Conservation (phyloP, 2,113 vertebrate genomes). For the Indicator maculatus region DNA sequence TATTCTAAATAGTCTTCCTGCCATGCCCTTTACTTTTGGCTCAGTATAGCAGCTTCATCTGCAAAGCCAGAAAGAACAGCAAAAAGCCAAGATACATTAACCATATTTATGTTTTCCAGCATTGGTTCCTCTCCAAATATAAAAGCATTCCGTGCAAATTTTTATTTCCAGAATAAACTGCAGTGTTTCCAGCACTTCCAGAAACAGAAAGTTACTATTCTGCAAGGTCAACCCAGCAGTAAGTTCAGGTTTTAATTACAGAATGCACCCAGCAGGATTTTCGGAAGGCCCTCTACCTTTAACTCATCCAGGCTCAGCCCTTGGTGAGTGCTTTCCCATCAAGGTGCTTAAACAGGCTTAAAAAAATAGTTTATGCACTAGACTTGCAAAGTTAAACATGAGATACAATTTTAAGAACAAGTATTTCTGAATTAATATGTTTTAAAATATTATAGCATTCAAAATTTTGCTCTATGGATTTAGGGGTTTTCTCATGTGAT, state of each 20-base stretch:
- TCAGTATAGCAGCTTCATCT: not conserved
- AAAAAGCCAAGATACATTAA: not conserved
- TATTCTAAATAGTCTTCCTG: not conserved
- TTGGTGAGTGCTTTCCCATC: not conserved
- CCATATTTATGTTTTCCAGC: slow-evolving; percentile 31
- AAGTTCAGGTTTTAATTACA: not conserved
- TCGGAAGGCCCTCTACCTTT: not conserved
- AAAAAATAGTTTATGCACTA: not conserved
- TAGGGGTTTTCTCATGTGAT: not conserved
- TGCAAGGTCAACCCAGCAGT: not conserved
- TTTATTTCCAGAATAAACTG: slow-evolving; percentile 11
- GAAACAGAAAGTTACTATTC: not conserved
- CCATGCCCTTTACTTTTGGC: not conserved
- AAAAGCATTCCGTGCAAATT: not conserved
- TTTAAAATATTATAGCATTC: not conserved
- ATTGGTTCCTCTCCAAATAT: not conserved
- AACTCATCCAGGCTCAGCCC: not conserved
- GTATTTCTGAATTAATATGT: not conserved
- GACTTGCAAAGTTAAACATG: not conserved
- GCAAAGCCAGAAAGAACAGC: not conserved
- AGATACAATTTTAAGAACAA: not conserved
- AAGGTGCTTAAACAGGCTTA: not conserved
- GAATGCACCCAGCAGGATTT: not conserved
- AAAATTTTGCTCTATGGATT: not conserved
- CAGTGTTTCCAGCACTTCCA: not conserved